phyloP scores from a whole-genome alignment of 2,888 invertebrate genomes.

The Nasonovia ribisnigri region DNA sequence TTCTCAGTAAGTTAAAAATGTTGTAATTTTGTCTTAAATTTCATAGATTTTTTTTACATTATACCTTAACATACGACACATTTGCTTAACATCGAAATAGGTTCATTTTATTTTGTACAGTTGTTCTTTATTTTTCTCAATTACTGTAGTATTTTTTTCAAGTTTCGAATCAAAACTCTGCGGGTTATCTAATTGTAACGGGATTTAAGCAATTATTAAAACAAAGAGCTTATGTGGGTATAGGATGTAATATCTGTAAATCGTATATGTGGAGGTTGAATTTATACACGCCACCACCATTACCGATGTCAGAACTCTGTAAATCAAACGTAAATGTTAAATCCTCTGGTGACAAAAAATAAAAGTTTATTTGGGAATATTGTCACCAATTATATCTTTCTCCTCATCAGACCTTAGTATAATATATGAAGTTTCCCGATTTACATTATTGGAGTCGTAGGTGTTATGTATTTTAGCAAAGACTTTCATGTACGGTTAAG shows the following conservation, averaged over 20 bases:
- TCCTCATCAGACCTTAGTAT: not conserved
- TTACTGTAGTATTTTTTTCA: not conserved
- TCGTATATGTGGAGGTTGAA: not conserved
- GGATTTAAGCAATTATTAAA: conserved; percentile 30
- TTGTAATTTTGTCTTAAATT: not conserved
- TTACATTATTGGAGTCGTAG: not conserved
- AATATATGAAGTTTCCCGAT: not conserved
- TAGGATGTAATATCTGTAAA: not conserved
- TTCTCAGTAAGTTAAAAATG: not conserved
- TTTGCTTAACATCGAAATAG: not conserved
- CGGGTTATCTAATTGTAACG: not conserved
- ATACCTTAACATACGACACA: not conserved
- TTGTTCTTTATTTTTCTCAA: conserved; percentile 4
- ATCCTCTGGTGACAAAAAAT: conserved; percentile 35
- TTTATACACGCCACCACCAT: conserved; percentile 34
- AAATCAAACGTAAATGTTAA: conserved; percentile 48
- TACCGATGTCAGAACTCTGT: not conserved
- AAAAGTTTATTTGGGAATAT: conserved; percentile 43
- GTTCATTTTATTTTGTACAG: not conserved
- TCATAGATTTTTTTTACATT: not conserved
- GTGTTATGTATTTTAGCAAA: not conserved
- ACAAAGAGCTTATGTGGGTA: conserved; percentile 37
- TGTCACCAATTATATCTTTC: conserved; percentile 37
- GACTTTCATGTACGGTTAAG: not conserved
- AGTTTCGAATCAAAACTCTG: not conserved